A percentile compares a stretch with the other conserved stretches of the same genome.
phyloP scores from a whole-genome alignment of 2,888 invertebrate genomes.

The Nezara viridula region DNA sequence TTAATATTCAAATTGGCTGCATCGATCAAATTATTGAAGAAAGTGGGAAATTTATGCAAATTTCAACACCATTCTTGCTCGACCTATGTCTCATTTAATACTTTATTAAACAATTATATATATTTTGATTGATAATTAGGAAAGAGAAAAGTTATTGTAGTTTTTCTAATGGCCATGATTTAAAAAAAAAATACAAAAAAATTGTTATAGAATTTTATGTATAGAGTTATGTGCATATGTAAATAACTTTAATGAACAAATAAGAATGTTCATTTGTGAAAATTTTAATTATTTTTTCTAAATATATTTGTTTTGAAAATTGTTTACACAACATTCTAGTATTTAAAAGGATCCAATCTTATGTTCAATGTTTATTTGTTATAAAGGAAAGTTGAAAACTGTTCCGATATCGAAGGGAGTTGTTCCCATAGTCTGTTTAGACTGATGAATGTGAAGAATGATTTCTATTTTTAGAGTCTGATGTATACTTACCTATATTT shows the following conservation, averaged over 20 bases:
- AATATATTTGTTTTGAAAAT: conserved; percentile 53
- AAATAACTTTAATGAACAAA: conserved; percentile 51
- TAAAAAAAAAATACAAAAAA: conserved; percentile 39
- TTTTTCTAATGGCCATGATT: conserved; percentile 47
- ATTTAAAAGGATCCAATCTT: conserved; percentile 30
- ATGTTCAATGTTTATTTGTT: conserved; percentile 43
- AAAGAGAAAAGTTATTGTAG: conserved; percentile 52
- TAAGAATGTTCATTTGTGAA: conserved; percentile 46
- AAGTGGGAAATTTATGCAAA: not conserved
- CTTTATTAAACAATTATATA: conserved; percentile 43
- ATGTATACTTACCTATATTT: not conserved
- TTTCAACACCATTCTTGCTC: conserved; percentile 29
- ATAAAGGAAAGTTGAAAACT: not conserved
- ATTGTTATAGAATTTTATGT: conserved; percentile 56
- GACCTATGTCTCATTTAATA: conserved; percentile 21
- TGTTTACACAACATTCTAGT: conserved; percentile 45
- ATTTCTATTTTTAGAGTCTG: conserved; percentile 35
- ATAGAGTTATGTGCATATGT: conserved; percentile 59
- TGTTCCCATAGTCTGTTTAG: conserved; percentile 7
- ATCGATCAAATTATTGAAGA: not conserved
- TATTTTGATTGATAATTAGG: conserved; percentile 42
- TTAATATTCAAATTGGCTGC: not conserved
- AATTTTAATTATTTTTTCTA: conserved; percentile 55
- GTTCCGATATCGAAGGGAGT: conserved; percentile 4
- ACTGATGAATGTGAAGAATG: conserved; percentile 27